These are phyloP conservation scores for Aphrophora alni DNA, from an alignment of 2,888 invertebrate genomes.

Conservation along the genomic window DNA sequence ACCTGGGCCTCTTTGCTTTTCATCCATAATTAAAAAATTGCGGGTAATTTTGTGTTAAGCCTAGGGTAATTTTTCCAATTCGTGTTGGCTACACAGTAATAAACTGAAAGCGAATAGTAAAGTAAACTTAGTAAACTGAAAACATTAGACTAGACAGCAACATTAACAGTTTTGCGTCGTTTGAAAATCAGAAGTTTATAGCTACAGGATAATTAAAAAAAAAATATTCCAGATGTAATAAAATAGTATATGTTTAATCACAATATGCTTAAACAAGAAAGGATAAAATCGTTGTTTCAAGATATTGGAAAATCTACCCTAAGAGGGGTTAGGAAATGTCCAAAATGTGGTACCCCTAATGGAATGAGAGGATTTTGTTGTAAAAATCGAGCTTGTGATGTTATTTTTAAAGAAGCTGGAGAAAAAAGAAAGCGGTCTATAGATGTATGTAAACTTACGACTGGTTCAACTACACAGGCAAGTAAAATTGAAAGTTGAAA, in stretches of 20 bases:
- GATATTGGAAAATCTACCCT: slow-evolving; percentile 69
- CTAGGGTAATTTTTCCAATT: too few species aligned
- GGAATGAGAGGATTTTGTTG: slow-evolving; percentile 77
- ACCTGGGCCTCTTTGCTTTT: not conserved
- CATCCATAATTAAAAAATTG: too few species aligned
- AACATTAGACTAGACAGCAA: too few species aligned
- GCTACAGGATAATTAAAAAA: too few species aligned
- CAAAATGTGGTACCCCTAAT: slow-evolving; percentile 76
- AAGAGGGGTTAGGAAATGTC: slow-evolving; percentile 75
- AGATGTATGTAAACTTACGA: slow-evolving; percentile 70
- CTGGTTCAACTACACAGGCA: slow-evolving; percentile 65
- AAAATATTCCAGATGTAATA: not conserved
- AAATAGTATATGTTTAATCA: not conserved
- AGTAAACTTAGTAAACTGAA: too few species aligned
- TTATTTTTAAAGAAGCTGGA: slow-evolving; percentile 67
- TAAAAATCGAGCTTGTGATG: slow-evolving; percentile 73
- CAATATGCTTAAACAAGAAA: slow-evolving; percentile 57
- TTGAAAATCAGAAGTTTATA: too few species aligned
- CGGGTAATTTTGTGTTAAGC: too few species aligned
- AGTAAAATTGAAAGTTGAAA: too few species aligned
- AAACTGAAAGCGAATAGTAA: too few species aligned
- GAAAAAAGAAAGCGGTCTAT: slow-evolving; percentile 64
- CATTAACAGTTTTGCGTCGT: too few species aligned
- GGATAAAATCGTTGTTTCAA: slow-evolving; percentile 58
- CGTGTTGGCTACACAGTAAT: too few species aligned